Evolutionary conservation across 1,140 invertebrate species (phyloP), one percentile per base, ranked within the genome.

Genomic region (Charaxes varanes): DNA sequence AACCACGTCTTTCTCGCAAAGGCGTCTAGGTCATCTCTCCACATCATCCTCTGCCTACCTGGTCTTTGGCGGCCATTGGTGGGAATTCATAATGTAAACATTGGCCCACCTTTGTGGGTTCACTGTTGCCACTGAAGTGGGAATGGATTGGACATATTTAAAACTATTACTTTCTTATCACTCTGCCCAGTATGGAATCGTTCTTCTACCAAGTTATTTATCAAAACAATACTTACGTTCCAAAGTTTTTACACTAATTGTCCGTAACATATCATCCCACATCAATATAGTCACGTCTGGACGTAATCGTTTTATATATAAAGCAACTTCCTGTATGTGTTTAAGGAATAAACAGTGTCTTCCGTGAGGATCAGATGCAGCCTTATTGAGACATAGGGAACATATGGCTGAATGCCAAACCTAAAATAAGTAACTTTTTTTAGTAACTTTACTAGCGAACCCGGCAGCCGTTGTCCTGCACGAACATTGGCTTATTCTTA

Each of bases 261-360:
- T 87, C 19, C 95, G 83, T 22, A 98, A 65, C 95, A 98, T 98
- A 70, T 99, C 97, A 68, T 99, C 96, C 97, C 97, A 98, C 70
- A 98, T 93, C 5, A 99, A 90, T 7, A 94, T 86, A 22, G 87
- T 90, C 10, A 96, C 69, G 13, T 87, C 82, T 0, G 91, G 90
- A 71, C 90, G 90, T 4, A 86, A 88, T 13, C 88, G 84, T 41
- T 88, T 89, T 2, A 94, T 86, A 49, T 89, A 89, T 33, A 88
- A 80, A 0, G 88, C 88, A n/a, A 94, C 79, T 6, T 88, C 86
- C 18, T 86, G 76, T 4, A 96, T 88, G 55, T 96, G 93, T 18
- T 89, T 88, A 0, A 96, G 67, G 53, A 92, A 95, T 0, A 97
- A 59, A 34, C 56, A 59, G 0, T 60, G 52, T 0, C 34, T 37